Conservation (phyloP, 2,113 vertebrate genomes). For the Forbesichthys papilliferus region DNA sequence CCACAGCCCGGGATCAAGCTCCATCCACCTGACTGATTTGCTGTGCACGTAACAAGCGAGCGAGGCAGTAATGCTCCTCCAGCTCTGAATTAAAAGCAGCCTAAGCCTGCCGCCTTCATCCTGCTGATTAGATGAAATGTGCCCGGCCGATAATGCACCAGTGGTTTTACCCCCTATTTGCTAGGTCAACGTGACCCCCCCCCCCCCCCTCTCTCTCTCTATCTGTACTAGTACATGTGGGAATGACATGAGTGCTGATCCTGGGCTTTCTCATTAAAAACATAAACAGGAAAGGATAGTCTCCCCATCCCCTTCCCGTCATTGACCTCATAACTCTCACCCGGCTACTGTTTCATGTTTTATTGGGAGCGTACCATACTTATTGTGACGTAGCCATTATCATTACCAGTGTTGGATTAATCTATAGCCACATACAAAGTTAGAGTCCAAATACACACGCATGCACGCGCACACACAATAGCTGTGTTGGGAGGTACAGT, state of each 20-base stretch:
- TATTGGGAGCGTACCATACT: constrained; percentile 31
- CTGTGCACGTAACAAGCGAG: constrained; percentile 55
- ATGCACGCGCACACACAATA: too few relatives aligned
- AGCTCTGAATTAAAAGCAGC: constrained; percentile 73
- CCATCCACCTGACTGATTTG: constrained; percentile 43
- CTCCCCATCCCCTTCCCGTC: constrained; percentile 3
- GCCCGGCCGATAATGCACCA: constrained; percentile 74
- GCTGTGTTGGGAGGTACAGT: too few relatives aligned
- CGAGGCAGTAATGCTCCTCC: constrained; percentile 55
- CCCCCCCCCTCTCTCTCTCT: constrained; percentile 18
- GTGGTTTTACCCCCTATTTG: constrained; percentile 74
- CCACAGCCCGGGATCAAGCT: constrained; percentile 35
- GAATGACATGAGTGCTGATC: constrained; percentile 48
- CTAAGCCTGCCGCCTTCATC: constrained; percentile 74
- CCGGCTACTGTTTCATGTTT: constrained; percentile 29
- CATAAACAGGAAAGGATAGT: constrained; percentile 32
- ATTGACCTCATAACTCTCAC: constrained; percentile 14
- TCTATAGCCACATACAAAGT: too few relatives aligned
- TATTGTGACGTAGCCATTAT: constrained; percentile 52
- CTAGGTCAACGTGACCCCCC: constrained; percentile 63
- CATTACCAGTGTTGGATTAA: background rate
- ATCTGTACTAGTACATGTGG: constrained; percentile 64
- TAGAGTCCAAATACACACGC: too few relatives aligned
- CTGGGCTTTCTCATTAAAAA: constrained; percentile 59
- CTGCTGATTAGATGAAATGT: constrained; percentile 79